Base-by-base conservation (phyloP, 2,113 vertebrate genomes). In the Rhipidura dahli region DNA sequence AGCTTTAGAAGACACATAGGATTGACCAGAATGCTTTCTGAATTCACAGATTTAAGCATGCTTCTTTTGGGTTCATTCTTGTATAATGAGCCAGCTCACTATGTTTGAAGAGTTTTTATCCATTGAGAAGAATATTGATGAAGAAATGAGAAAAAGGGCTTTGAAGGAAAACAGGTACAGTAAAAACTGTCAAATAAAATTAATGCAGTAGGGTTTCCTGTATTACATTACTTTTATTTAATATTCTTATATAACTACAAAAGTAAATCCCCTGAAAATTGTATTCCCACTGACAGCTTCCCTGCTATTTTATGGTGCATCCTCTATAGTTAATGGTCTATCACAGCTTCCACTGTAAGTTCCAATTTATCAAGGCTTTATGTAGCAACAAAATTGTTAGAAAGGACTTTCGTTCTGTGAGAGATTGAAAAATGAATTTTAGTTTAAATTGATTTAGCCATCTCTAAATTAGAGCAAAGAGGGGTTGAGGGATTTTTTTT, bases 311-410 rank as follows among this genome's bases (percentile, higher is more conserved):
- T 91, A 94, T 69, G 65, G 51, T 9, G 22, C 63, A 77, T 89
- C 88, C 66, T 64, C 89, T 94, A 31, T 61, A 85, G 82, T 94
- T 97, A 95, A 96, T 94, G 83, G 47, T 80, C 90, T 95, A 54
- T 94, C 71, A 71, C 84, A 95, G 53, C 54, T 92, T 92, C 24
- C 75, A 70, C 63, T 89, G 8, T 63, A 89, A 65, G 47, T 82
- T 87, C 65, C 3, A 44, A 95, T 95, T 95, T 96, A 76, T 93
- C 65, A 92, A 92, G 77, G 60, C 49, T 88, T 88, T 95, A 72
- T 88, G 72, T 77, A 91, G 60, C 73, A 93, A 76, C 59, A 88
- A 89, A 87, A 84, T 80, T 85, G 42, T 93, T 73, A 80, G 63
- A 93, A 89, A 68, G 45, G 21, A 75, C 76, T 80, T 89, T 96